Evolutionary conservation across 2,797 vertebrate species (phyloP).

Genomic region (Parauchenoglanis punctatus): DNA sequence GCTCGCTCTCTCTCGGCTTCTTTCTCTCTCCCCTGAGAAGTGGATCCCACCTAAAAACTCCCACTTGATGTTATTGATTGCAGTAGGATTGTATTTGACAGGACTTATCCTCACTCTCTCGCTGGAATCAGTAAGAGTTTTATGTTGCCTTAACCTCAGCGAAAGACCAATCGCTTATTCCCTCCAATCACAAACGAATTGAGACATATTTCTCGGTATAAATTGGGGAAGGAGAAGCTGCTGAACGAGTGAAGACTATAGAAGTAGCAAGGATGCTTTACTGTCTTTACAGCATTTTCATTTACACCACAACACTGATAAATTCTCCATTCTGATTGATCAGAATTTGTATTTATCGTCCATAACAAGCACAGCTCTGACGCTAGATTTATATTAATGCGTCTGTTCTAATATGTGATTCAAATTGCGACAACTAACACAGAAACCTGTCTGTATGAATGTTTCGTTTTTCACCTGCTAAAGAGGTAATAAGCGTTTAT

Average conservation of each 20-base stretch:
- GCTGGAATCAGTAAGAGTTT: conserved; percentile 3
- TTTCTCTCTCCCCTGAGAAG: conserved; percentile 50
- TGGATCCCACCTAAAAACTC: conserved; percentile 58
- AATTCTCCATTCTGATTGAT: background rate
- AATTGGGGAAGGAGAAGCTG: background rate
- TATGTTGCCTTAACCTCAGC: conserved; percentile 11
- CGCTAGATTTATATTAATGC: background rate
- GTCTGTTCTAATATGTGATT: background rate
- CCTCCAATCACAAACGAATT: conserved; percentile 12
- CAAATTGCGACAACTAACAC: background rate
- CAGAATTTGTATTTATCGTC: background rate
- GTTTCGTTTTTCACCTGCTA: no score
- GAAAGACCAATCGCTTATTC: conserved; percentile 41
- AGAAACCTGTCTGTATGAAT: background rate
- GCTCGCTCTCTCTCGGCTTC: background rate
- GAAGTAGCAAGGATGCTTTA: background rate
- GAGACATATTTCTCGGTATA: background rate
- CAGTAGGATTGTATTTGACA: conserved; percentile 72
- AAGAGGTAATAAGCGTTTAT: background rate
- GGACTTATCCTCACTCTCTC: conserved; percentile 64
- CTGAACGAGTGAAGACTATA: background rate
- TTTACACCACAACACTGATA: background rate
- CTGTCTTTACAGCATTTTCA: background rate
- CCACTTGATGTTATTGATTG: conserved; percentile 70
- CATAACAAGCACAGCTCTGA: background rate